Evolutionary conservation across 2,113 vertebrate species (phyloP), one percentile per base, ranked within the genome.

Genomic region (Mionectes macconnelli): DNA sequence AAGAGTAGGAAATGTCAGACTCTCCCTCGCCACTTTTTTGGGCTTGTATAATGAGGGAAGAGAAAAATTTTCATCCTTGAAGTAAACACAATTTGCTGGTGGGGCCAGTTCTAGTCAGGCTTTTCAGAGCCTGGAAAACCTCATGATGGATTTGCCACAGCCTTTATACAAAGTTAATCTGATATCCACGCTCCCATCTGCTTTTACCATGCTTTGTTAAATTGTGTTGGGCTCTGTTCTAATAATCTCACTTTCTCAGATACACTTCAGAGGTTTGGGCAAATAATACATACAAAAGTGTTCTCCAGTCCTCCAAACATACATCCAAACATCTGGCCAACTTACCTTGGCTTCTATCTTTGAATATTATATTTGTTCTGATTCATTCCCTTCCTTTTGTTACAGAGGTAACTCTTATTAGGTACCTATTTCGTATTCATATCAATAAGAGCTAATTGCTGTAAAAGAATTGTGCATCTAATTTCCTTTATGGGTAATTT

Each of bases 71-170:
- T 91, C 18, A 31, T 69, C 23, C 83, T 87, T 80, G 53, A 94
- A 94, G 45, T 83, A 94, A 93, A 94, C 81, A 68, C 24, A 74
- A 77, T 88, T 96, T 93, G 18, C 45, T 93, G 85, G 67, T 80
- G 52, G 15, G 45, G 13, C 42, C n/a, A 75, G 19, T 68, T 94
- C 50, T 84, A 60, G 77, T 75, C 53, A 76, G 62, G 49, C 68
- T 75, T 53, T 62, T 84, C 44, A 39, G 64, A 94, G 59, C 25
- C 50, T 90, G 82, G 53, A 87, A 92, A 96, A 79, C 39, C 15
- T 94, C 62, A 28, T 91, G 89, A 94, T 94, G 91, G 76, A 96
- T 95, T 96, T 91, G 70, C 81, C 70, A 95, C 87, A 89, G 80
- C n/a, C n/a, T 89, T 95, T 84, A 87, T 42, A 76, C 33, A 62